Evolutionary conservation across 2,113 vertebrate species (phyloP).

Genomic region (Erythrocebus patas): DNA sequence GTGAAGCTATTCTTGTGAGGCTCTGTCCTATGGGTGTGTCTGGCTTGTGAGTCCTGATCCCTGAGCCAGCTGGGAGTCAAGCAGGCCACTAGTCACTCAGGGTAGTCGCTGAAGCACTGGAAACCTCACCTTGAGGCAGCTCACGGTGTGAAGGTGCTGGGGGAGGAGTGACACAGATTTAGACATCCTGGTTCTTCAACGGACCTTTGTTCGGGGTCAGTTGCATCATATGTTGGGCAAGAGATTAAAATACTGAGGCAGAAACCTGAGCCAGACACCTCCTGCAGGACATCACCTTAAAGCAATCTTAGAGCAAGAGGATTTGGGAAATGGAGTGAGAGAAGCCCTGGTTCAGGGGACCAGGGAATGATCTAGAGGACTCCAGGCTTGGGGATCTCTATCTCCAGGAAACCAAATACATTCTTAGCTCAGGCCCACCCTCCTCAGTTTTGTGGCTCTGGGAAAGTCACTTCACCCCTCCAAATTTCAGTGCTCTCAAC

Average conservation of each 20-base stretch:
- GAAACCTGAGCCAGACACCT: background rate
- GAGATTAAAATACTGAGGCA: background rate
- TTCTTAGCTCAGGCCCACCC: background rate
- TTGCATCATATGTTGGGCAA: background rate
- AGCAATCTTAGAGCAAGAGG: background rate
- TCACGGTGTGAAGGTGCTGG: background rate
- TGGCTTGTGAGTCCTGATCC: background rate
- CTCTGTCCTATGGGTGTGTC: background rate
- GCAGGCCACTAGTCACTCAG: background rate
- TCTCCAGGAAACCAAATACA: background rate
- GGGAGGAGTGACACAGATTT: background rate
- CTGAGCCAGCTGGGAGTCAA: background rate
- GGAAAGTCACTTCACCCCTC: background rate
- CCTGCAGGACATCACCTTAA: background rate
- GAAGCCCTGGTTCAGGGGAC: background rate
- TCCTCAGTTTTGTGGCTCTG: background rate
- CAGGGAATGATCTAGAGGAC: background rate
- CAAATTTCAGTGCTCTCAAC: background rate
- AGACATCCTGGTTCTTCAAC: background rate
- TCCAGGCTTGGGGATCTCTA: background rate
- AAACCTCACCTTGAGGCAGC: background rate
- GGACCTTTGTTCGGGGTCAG: background rate
- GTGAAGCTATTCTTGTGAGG: background rate
- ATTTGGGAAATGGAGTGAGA: background rate
- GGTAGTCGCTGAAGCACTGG: background rate